phyloP scores from a whole-genome alignment of 2,797 vertebrate genomes.

The Australoheros facetus region DNA sequence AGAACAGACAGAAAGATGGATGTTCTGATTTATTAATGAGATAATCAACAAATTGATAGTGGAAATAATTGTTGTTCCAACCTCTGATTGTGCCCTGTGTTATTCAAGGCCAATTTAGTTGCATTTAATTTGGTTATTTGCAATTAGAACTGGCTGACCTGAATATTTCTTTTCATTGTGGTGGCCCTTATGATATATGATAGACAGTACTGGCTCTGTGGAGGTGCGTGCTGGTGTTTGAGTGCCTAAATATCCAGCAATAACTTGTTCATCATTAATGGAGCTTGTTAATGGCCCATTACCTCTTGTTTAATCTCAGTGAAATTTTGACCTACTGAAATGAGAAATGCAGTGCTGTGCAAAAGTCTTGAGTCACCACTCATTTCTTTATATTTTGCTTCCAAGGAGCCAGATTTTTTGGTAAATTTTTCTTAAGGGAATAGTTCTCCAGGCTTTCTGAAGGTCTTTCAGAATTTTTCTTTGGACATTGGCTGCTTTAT shows the following conservation, averaged over 20 bases:
- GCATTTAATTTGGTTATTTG: neutral
- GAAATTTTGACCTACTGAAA: neutral
- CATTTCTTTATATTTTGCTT: neutral
- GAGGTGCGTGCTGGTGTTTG: neutral
- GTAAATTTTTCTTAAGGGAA: neutral
- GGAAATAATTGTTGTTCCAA: neutral
- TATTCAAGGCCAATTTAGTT: neutral
- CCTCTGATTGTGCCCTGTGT: neutral
- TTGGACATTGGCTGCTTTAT: too few species aligned
- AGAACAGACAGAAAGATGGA: rapidly evolving
- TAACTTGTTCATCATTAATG: neutral
- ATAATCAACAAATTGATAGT: neutral
- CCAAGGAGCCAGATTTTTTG: neutral
- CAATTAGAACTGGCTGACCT: neutral
- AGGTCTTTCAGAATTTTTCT: neutral
- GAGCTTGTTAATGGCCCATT: neutral
- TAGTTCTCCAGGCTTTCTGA: neutral
- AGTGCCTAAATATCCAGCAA: neutral
- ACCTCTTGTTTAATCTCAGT: neutral
- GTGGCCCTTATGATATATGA: neutral
- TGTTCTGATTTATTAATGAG: neutral
- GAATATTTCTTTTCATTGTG: neutral
- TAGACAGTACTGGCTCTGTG: neutral
- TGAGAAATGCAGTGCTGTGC: neutral
- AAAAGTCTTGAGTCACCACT: neutral